Percentiles rank a stretch among this genome's conserved stretches.
Evolutionary conservation across 2,797 vertebrate genomes (phyloP).

Genomic region (Rallus crepitans): DNA sequence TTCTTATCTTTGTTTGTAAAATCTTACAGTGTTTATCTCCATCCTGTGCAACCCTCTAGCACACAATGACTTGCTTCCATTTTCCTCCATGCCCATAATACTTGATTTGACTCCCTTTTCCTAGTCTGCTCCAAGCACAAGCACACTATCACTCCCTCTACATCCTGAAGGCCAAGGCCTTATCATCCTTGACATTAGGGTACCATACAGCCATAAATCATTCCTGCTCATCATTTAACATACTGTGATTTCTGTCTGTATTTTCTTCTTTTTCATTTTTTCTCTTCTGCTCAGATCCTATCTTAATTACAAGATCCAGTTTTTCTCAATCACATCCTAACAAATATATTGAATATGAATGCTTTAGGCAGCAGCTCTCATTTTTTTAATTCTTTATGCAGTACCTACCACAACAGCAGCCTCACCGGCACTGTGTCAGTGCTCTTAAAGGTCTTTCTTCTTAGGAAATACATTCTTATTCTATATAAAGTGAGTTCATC

Average conservation of each 20-base stretch:
- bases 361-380: background rate
- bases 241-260: background rate
- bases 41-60: background rate
- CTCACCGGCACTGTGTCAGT: background rate
- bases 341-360: background rate
- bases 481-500: background rate
- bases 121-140: background rate
- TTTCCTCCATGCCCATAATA: background rate
- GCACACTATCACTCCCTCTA: fast-evolving
- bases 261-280: background rate
- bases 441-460: background rate
- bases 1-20: constrained; percentile 28
- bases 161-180: background rate
- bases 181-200: background rate
- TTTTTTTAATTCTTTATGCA: background rate
- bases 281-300: background rate
- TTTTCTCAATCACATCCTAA: background rate
- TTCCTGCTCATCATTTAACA: background rate
- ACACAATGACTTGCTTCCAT: background rate
- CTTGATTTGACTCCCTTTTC: background rate
- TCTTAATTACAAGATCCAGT: background rate
- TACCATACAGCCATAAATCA: background rate
- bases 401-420: background rate
- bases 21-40: constrained; percentile 10
- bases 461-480: background rate